phyloP scores from a whole-genome alignment of 2,113 vertebrate genomes.

The Colistium nudipinnis region DNA sequence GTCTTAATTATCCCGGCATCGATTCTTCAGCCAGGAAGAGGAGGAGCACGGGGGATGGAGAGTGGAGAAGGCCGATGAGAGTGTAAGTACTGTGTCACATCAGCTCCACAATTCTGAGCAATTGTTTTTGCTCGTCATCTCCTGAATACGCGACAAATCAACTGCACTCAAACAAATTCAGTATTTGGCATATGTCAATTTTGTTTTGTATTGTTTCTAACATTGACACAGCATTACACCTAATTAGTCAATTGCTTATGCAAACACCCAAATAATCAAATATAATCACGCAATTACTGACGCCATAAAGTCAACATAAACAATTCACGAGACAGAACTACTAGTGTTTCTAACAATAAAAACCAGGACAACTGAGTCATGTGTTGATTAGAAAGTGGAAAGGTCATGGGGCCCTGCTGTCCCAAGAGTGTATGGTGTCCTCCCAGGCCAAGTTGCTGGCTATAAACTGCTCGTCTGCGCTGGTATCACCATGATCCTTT shows the following conservation, averaged over 20 bases:
- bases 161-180: too few relatives aligned
- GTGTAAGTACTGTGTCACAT: constrained; percentile 5
- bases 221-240: background rate
- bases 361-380: background rate
- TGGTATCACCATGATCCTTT: background rate
- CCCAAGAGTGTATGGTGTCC: too few relatives aligned
- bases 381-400: too few relatives aligned
- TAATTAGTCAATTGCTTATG: background rate
- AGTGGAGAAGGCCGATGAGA: constrained; percentile 2
- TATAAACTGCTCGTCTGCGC: background rate
- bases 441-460: too few relatives aligned
- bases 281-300: background rate
- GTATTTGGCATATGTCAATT: too few relatives aligned
- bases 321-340: background rate
- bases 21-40: constrained; percentile 53
- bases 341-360: too few relatives aligned
- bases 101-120: background rate
- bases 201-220: too few relatives aligned
- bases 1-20: constrained; percentile 51
- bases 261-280: background rate
- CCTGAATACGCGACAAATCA: background rate
- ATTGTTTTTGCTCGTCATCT: background rate
- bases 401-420: too few relatives aligned
- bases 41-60: constrained; percentile 11
- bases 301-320: background rate